Evolutionary conservation across 2,888 invertebrate species (phyloP).

Genomic region (Drosophila percnosoma): DNA sequence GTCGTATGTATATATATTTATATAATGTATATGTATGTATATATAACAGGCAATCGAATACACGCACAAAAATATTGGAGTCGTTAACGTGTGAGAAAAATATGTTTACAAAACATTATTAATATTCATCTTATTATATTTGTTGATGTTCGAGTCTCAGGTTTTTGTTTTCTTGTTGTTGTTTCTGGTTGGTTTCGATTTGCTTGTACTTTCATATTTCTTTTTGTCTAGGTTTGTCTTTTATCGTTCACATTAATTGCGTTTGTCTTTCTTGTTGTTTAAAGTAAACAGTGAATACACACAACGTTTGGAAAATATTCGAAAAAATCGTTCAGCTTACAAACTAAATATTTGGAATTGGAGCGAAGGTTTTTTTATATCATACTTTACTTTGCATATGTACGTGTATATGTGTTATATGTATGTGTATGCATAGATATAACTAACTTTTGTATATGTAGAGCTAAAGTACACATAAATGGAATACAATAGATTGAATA

Average conservation of each 20-base stretch:
- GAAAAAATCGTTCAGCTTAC: conserved; percentile 54
- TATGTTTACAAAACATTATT: conserved; percentile 51
- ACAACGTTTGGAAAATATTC: conserved; percentile 58
- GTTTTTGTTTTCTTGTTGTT: conserved; percentile 48
- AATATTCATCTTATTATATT: conserved; percentile 41
- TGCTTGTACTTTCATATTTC: conserved; percentile 55
- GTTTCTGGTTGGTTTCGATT: conserved; percentile 62
- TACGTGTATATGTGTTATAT: conserved; percentile 29
- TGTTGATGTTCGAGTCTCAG: conserved; percentile 62
- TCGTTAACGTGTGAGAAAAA: conserved; percentile 61
- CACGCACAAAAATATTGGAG: conserved; percentile 68
- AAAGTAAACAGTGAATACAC: conserved; percentile 50
- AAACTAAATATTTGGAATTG: conserved; percentile 77
- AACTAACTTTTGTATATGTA: conserved; percentile 52
- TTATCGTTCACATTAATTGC: conserved; percentile 42
- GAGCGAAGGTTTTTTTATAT: conserved; percentile 64
- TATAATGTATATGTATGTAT: conserved; percentile 58
- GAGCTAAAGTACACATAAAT: conserved; percentile 61
- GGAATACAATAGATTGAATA: conserved; percentile 61
- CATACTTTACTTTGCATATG: conserved; percentile 39
- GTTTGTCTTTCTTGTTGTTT: conserved; percentile 57
- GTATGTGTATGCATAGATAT: conserved; percentile 43
- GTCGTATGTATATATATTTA: conserved; percentile 49
- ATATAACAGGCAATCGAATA: conserved; percentile 65
- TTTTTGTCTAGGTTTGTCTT: conserved; percentile 46